Conservation (phyloP, 2,888 invertebrate species). For the Eucriotettix oculatus region DNA sequence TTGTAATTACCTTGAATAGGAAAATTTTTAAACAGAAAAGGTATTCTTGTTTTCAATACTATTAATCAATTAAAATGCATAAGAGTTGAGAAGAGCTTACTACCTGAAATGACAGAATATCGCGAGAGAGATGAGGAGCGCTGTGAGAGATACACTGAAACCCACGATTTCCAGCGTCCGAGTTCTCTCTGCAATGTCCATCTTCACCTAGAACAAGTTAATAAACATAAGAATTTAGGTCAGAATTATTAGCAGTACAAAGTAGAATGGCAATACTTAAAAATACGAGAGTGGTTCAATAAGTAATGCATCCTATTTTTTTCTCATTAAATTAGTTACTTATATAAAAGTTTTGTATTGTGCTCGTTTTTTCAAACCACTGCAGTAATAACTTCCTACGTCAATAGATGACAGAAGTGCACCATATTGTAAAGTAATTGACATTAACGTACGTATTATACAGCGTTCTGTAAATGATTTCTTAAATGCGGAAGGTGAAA, state of each 20-base stretch:
- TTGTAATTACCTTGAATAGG: too few species aligned
- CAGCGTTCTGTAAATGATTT: not conserved
- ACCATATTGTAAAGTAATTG: not conserved
- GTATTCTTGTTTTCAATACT: too few species aligned
- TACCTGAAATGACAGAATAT: slow-evolving; percentile 69
- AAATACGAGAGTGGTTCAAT: not conserved
- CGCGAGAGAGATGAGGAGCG: slow-evolving; percentile 53
- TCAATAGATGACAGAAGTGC: not conserved
- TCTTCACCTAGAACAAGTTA: slow-evolving; percentile 31
- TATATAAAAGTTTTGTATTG: not conserved
- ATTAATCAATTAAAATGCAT: too few species aligned
- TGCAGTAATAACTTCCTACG: not conserved
- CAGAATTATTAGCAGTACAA: too few species aligned
- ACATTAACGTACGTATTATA: not conserved
- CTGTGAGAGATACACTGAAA: slow-evolving; percentile 57
- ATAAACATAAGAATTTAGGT: slow-evolving; percentile 16
- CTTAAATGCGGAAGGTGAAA: not conserved
- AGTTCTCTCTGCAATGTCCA: slow-evolving; percentile 51
- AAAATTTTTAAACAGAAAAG: too few species aligned
- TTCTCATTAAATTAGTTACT: not conserved
- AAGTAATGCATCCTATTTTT: not conserved
- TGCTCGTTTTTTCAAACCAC: not conserved
- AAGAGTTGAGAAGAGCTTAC: too few species aligned
- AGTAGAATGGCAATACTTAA: too few species aligned
- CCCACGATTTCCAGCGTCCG: slow-evolving; percentile 68